These are phyloP conservation scores for Heliangelus exortis DNA, from an alignment of 2,797 vertebrate genomes.

Conservation along the genomic window DNA sequence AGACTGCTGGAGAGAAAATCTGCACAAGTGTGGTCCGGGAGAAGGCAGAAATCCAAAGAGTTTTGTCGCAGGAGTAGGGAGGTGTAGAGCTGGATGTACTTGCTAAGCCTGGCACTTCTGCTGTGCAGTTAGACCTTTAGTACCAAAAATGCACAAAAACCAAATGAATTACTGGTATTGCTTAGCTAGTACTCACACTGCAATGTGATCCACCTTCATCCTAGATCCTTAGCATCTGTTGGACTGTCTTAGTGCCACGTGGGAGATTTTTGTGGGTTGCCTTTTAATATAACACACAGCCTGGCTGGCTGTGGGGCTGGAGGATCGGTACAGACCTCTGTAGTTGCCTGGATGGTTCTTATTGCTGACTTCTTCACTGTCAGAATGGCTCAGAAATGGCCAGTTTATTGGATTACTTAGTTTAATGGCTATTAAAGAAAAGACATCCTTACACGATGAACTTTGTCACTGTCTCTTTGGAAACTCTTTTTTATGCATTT, in stretches of 20 bases:
- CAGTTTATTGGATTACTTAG: background rate
- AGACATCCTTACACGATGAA: background rate
- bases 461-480: background rate
- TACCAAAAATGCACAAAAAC: background rate
- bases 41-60: background rate
- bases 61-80: background rate
- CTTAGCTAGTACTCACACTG: background rate
- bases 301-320: background rate
- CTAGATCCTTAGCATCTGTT: background rate
- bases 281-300: background rate
- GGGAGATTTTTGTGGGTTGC: background rate
- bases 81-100: background rate
- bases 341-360: background rate
- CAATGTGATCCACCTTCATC: background rate
- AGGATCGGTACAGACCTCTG: background rate
- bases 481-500: slow-evolving; percentile 14
- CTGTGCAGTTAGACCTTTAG: background rate
- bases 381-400: background rate
- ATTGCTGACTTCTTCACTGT: background rate
- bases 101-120: background rate
- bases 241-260: background rate
- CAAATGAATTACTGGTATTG: background rate
- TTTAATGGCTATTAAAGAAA: background rate
- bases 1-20: slow-evolving; percentile 4
- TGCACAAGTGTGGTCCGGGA: background rate